phyloP scores from a whole-genome alignment of 1,140 invertebrate genomes.

The Lordiphosa mommai region DNA sequence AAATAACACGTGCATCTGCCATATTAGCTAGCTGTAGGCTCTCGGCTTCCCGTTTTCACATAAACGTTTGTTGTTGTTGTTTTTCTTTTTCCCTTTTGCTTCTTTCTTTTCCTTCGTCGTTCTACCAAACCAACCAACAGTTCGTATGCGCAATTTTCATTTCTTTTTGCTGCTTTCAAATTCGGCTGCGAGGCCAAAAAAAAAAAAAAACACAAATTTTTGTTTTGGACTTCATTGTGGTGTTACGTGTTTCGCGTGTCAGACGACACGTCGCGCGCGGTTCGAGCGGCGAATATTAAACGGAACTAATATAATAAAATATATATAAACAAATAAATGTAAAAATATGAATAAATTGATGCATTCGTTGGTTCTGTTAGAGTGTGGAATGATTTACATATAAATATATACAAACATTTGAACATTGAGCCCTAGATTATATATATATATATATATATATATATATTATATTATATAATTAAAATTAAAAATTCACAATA shows the following conservation, averaged over 20 bases:
- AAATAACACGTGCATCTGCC: slow-evolving; percentile 70
- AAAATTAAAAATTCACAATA: too few species aligned
- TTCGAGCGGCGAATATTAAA: slow-evolving; percentile 47
- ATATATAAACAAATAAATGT: slow-evolving; percentile 30
- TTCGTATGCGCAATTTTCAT: slow-evolving; percentile 12
- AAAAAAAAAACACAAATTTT: slow-evolving; percentile 16
- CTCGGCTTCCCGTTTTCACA: slow-evolving; percentile 19
- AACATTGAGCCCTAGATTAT: too few species aligned
- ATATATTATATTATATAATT: too few species aligned
- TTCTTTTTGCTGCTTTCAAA: slow-evolving; percentile 2
- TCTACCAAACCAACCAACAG: background rate
- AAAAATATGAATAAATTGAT: slow-evolving; percentile 10
- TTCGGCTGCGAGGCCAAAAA: slow-evolving; percentile 38
- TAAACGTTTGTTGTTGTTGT: background rate
- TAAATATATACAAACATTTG: slow-evolving; percentile 9
- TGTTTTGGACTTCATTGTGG: slow-evolving; percentile 74
- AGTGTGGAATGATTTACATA: too few species aligned
- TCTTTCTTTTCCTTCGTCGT: slow-evolving; percentile 6
- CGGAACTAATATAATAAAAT: slow-evolving; percentile 34
- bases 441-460: too few species aligned
- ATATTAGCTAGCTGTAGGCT: slow-evolving; percentile 12
- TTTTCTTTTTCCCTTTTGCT: background rate
- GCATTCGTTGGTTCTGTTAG: too few species aligned
- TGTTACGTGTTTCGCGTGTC: slow-evolving; percentile 80
- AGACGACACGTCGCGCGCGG: slow-evolving; percentile 72